These are phyloP conservation scores for Diplazon laetatorius DNA, from an alignment of 2,888 invertebrate species.

Conservation along the genomic window DNA sequence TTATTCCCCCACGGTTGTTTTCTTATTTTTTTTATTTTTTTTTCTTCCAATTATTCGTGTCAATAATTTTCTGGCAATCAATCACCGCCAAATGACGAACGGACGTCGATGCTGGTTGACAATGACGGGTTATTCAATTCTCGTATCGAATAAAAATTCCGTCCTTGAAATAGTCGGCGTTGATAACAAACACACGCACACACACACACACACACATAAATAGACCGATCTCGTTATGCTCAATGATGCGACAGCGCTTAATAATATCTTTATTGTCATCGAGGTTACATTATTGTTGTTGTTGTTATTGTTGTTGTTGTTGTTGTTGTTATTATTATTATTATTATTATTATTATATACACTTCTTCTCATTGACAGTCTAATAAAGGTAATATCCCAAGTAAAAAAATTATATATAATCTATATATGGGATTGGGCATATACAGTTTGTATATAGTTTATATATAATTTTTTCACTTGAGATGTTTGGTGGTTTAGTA, in stretches of 20 bases:
- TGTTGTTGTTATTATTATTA: background rate
- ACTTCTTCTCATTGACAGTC: background rate
- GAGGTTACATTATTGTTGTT: background rate
- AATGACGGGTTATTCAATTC: background rate
- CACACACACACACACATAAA: too few relatives aligned
- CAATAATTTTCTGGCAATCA: constrained; percentile 24
- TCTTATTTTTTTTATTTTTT: too few relatives aligned
- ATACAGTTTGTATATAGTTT: too few relatives aligned
- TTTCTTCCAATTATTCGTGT: background rate
- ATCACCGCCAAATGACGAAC: constrained; percentile 1
- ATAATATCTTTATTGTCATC: constrained; percentile 6
- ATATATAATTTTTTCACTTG: too few relatives aligned
- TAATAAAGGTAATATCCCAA: too few relatives aligned
- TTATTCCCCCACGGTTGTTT: background rate
- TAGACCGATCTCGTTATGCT: constrained; percentile 6
- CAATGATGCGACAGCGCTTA: too few relatives aligned
- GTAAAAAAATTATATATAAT: too few relatives aligned
- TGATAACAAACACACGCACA: too few relatives aligned
- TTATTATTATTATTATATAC: background rate
- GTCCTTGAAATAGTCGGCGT: background rate
- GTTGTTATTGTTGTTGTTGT: background rate
- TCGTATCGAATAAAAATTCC: background rate
- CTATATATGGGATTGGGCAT: too few relatives aligned
- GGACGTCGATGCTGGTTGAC: background rate
- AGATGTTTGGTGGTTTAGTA: too few relatives aligned